Conservation (phyloP, 30 jellyfish, hydroid and myxozoan species). For the Rhopilema esculentum region DNA sequence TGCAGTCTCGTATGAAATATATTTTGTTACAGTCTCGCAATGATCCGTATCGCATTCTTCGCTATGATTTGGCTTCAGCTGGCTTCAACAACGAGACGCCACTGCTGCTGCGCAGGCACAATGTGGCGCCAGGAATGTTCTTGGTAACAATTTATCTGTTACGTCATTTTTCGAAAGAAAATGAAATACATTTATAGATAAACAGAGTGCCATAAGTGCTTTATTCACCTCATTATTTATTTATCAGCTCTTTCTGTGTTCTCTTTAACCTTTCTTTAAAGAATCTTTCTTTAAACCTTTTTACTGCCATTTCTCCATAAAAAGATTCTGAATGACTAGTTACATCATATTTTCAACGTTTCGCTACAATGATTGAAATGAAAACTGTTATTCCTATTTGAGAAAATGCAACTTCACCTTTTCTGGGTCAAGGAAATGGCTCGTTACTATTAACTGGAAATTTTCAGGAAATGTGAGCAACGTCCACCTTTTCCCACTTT, state of each 20-base stretch:
- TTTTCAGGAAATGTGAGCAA: neutral
- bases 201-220: too few species aligned
- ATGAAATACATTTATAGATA: neutral
- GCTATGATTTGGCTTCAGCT: constrained; percentile 79
- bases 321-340: too few species aligned
- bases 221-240: neutral
- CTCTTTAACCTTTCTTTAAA: neutral
- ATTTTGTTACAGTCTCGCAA: constrained; percentile 62
- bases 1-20: neutral
- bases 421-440: neutral
- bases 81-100: constrained; percentile 42
- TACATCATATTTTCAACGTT: too few species aligned
- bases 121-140: constrained; percentile 90
- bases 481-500: too few species aligned
- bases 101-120: constrained; percentile 74
- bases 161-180: neutral
- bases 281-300: too few species aligned
- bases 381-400: too few species aligned
- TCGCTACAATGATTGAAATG: too few species aligned
- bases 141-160: constrained; percentile 42
- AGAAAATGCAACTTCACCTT: neutral
- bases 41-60: constrained; percentile 86
- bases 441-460: neutral
- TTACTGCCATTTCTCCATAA: too few species aligned
- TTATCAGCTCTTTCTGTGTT: neutral